A percentile compares a stretch with the other conserved stretches of the same genome.
These are phyloP conservation scores for Noctilio leporinus DNA, from an alignment of 2,113 vertebrate genomes.

Conservation along the genomic window DNA sequence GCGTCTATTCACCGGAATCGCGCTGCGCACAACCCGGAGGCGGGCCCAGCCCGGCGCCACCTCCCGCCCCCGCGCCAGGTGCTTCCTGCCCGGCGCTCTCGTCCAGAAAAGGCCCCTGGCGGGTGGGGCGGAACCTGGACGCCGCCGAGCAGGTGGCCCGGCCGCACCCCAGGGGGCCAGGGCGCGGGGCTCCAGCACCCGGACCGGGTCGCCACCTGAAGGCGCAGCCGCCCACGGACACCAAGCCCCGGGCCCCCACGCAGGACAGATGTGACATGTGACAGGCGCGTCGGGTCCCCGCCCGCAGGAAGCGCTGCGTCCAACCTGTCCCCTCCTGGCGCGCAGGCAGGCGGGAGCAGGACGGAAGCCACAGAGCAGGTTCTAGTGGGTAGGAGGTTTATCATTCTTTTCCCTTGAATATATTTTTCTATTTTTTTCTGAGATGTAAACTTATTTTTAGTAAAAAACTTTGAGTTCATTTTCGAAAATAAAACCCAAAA, in stretches of 20 bases:
- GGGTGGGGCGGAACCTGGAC: neutral
- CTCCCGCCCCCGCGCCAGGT: too few species aligned
- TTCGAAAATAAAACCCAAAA: neutral
- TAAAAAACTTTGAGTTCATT: neutral
- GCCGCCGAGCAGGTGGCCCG: neutral
- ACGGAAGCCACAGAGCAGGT: neutral
- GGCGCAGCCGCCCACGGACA: too few species aligned
- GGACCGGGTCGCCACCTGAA: neutral
- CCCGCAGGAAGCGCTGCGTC: neutral
- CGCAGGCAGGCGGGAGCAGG: neutral
- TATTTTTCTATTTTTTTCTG: neutral
- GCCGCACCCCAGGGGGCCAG: neutral
- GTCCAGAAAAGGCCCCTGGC: neutral
- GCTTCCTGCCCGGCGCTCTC: too few species aligned
- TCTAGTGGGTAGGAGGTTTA: neutral
- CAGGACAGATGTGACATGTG: neutral
- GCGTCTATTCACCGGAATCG: too few species aligned
- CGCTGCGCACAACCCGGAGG: too few species aligned
- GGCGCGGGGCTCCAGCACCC: neutral
- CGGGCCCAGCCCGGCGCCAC: neutral
- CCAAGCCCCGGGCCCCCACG: too few species aligned
- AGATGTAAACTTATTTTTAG: neutral
- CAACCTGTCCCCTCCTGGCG: neutral
- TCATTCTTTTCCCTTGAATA: neutral
- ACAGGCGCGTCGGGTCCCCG: fast-evolving